Conservation (phyloP, 2,113 vertebrate genomes). For the Ploceus nigricollis region DNA sequence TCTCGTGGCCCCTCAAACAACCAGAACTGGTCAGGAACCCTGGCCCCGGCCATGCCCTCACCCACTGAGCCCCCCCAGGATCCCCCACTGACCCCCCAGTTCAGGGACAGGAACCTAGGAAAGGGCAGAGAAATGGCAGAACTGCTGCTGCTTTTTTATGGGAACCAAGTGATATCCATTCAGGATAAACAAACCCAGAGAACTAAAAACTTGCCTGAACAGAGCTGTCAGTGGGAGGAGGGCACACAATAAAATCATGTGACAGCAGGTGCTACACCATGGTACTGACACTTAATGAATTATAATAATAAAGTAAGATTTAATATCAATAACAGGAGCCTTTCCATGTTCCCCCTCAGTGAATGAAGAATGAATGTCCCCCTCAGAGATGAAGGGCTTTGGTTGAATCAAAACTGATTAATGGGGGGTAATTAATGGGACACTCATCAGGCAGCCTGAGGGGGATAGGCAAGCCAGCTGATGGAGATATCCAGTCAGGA, state of each 20-base stretch:
- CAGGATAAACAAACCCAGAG: background rate
- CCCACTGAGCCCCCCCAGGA: too few species aligned
- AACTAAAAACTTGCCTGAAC: background rate
- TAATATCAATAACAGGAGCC: background rate
- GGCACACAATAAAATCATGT: background rate
- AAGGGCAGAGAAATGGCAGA: background rate
- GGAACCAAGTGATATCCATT: background rate
- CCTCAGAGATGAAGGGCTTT: background rate
- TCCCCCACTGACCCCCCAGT: rapidly evolving
- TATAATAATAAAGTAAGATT: background rate
- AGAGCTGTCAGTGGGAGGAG: background rate
- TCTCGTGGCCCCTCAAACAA: rapidly evolving
- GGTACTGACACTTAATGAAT: background rate
- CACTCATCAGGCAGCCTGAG: too few species aligned
- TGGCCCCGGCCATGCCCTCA: background rate
- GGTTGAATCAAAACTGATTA: background rate
- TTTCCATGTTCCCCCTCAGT: rapidly evolving
- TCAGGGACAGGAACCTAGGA: background rate
- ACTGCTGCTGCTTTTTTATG: background rate
- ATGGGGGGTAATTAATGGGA: background rate
- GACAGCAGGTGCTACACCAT: background rate
- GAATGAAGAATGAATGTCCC: too few species aligned
- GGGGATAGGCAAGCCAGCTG: background rate
- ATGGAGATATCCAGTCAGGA: background rate
- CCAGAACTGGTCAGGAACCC: background rate